Evolutionary conservation across 2,888 invertebrate genomes (phyloP).

Genomic region (Dicycla oo): DNA sequence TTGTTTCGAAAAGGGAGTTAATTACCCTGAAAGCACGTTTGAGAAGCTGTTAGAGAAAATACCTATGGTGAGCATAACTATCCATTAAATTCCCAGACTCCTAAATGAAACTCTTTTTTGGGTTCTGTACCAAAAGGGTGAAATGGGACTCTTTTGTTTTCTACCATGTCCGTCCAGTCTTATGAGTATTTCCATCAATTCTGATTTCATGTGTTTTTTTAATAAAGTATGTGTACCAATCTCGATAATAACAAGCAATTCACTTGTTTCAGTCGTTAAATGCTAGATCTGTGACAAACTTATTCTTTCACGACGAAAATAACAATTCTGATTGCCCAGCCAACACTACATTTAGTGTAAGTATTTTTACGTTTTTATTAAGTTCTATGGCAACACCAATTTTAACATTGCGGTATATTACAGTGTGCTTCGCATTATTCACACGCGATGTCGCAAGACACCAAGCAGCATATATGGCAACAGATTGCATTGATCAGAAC

Average conservation of each 20-base stretch:
- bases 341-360: conserved; percentile 13
- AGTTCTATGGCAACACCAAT: neutral
- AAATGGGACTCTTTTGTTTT: neutral
- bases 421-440: neutral
- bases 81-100: neutral
- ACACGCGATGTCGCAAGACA: neutral
- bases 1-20: conserved; percentile 19
- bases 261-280: conserved; percentile 14
- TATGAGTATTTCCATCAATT: neutral
- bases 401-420: neutral
- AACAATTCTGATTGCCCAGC: conserved; percentile 22
- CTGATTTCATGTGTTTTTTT: neutral
- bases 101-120: too few relatives aligned
- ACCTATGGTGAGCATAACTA: conserved; percentile 6
- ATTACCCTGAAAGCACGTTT: conserved; percentile 16
- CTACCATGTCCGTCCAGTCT: neutral
- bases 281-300: neutral
- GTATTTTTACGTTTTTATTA: neutral
- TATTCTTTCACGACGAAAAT: neutral
- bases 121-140: neutral
- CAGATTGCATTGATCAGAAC: neutral
- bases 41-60: neutral
- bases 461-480: neutral
- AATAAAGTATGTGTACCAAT: neutral
- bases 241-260: neutral